Evolutionary conservation across 2,797 vertebrate genomes (phyloP), one percentile per base, ranked within the genome.

Genomic region (Menidia menidia): DNA sequence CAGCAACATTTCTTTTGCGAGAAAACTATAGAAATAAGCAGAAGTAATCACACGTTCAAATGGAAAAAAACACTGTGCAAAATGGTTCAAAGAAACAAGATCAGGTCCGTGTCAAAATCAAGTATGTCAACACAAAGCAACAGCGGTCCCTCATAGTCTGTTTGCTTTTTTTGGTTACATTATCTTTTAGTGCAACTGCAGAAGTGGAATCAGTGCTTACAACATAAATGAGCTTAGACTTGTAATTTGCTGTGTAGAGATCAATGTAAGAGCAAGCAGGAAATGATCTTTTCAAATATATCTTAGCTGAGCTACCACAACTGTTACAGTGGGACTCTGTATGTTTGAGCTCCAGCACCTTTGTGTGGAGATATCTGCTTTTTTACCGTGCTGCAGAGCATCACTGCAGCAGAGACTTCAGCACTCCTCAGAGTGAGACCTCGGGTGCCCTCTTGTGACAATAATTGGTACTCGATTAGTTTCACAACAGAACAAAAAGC

Each of bases 391-490:
- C 80, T 68, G 83, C 80, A 73, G 81, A 81, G 67, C 68, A 11
- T 78, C 69, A 81, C 82, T 90, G 88, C 88, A 80, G 80, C 75
- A 87, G 48, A 25, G 39, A 45, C 45, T 59, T 42, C 18, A 75
- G 19, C 4, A 1, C 18, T 50, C 13, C 41, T 53, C 2, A 62
- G 35, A 61, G 51, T 31, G 71, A 82, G 63, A 74, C 44, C 7
- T 58, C 48, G 75, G 71, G 59, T 83, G 81, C 82, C 86, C 86
- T 89, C 91, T 91, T 84, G 81, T 86, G 89, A 39, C 30, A 19
- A 64, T 41, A 14, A 64, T 12, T 50, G 58, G 65, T 47, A 77
- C 42, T 59, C 1, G 0, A 50, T 42, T 44, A 42, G 43, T 47
- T 60, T 67, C n/a, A 18, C 32, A 69, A 43, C 44, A 73, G 41